These are phyloP conservation scores for Dissostichus mawsoni DNA, from an alignment of 2,113 vertebrate genomes.

Conservation along the genomic window DNA sequence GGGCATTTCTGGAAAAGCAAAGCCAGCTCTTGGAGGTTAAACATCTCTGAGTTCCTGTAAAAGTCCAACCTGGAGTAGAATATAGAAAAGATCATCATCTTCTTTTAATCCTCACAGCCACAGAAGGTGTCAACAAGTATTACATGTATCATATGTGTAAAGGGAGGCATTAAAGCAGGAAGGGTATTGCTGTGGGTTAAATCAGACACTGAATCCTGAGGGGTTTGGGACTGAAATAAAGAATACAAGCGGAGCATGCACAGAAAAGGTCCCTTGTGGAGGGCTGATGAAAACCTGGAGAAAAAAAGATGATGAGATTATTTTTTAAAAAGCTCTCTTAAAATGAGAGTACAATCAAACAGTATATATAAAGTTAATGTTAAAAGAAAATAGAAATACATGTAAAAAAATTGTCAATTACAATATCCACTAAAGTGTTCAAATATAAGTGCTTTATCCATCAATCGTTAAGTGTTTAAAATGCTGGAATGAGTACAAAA, in stretches of 20 bases:
- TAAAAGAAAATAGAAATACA: too few species aligned
- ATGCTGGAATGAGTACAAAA: too few species aligned
- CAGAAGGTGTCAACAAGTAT: conserved; percentile 33
- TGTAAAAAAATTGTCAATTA: too few species aligned
- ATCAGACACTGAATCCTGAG: conserved; percentile 47
- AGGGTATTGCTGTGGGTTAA: conserved; percentile 50
- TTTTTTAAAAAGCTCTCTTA: background rate
- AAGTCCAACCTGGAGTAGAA: conserved; percentile 12
- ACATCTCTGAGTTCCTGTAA: background rate
- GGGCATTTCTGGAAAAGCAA: background rate
- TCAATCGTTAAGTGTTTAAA: too few species aligned
- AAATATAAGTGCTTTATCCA: too few species aligned
- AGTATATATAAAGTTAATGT: too few species aligned
- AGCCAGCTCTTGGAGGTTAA: background rate
- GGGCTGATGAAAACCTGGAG: conserved; percentile 14
- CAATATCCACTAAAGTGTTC: too few species aligned
- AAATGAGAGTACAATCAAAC: background rate
- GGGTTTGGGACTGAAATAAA: conserved; percentile 31
- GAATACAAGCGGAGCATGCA: conserved; percentile 23
- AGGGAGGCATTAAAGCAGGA: conserved; percentile 29
- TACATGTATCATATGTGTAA: conserved; percentile 21
- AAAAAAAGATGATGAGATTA: background rate
- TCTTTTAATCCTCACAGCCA: conserved; percentile 18
- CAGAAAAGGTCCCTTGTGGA: conserved; percentile 1
- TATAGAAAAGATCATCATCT: conserved; percentile 25